Evolutionary conservation across 64 coral and sea anemone species (phyloP).

Genomic region (Astreopora myriophthalma): DNA sequence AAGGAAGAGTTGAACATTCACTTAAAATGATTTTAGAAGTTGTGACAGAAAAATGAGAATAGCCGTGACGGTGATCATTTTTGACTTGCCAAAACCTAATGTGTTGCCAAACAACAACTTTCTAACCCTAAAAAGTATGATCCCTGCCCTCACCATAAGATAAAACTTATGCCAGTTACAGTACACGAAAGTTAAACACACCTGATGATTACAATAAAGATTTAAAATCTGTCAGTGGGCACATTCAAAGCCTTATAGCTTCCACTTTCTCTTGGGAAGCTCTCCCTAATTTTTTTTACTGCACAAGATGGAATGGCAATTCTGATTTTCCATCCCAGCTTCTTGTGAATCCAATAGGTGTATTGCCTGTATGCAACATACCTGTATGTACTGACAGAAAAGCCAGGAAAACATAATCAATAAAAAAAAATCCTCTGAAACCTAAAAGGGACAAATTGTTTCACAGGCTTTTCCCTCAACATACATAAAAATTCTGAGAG

Average conservation of each 20-base stretch:
- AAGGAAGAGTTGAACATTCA: no score
- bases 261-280: conserved; percentile 55
- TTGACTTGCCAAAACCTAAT: no score
- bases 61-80: no score
- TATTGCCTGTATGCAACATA: conserved; percentile 38
- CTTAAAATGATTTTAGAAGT: no score
- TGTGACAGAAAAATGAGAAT: no score
- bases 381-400: conserved; percentile 54
- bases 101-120: no score
- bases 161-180: no score
- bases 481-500: background rate
- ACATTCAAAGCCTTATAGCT: conserved; percentile 40
- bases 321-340: conserved; percentile 37
- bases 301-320: conserved; percentile 41
- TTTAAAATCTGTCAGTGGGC: background rate
- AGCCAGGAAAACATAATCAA: background rate
- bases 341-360: conserved; percentile 39
- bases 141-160: no score
- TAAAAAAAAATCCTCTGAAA: background rate
- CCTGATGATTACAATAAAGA: no score
- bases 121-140: no score
- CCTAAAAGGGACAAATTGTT: background rate
- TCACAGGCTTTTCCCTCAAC: background rate
- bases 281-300: conserved; percentile 33
- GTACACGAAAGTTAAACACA: no score